Percentiles rank a stretch among this genome's conserved stretches.
These are phyloP conservation scores for Tokudaia muenninki DNA, from an alignment of 2,797 vertebrate species.

Conservation along the genomic window DNA sequence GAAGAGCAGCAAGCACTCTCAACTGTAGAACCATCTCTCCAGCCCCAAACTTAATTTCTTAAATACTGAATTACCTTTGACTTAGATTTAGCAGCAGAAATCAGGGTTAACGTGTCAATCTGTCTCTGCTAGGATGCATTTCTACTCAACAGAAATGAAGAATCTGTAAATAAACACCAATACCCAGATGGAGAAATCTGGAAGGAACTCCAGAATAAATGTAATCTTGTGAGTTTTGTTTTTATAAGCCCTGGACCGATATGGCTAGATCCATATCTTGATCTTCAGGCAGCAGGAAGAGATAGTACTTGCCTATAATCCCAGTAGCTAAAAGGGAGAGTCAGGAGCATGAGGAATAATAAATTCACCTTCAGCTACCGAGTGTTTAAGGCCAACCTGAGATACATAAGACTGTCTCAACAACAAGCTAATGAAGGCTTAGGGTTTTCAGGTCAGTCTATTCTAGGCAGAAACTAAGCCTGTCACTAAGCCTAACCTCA, in stretches of 20 bases:
- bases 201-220: conserved; percentile 81
- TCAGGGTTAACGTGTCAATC: not conserved
- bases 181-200: conserved; percentile 92
- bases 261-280: not conserved
- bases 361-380: not conserved
- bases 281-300: not conserved
- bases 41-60: not conserved
- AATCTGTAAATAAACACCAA: conserved; percentile 89
- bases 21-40: not conserved
- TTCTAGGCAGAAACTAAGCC: conserved; percentile 29
- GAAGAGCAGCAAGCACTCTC: not conserved
- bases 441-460: not conserved
- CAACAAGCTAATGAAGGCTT: not conserved
- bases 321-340: not conserved
- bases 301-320: not conserved
- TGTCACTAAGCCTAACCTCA: not conserved
- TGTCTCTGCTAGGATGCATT: conserved; percentile 88
- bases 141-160: conserved; percentile 94
- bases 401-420: not conserved
- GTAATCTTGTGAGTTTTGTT: not conserved
- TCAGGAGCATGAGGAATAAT: not conserved
- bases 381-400: not conserved
- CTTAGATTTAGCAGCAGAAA: conserved; percentile 47
- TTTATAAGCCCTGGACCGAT: not conserved
- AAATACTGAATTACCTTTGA: conserved; percentile 30